Evolutionary conservation across 2,797 vertebrate genomes (phyloP).

Genomic region (Phalanger gymnotis): DNA sequence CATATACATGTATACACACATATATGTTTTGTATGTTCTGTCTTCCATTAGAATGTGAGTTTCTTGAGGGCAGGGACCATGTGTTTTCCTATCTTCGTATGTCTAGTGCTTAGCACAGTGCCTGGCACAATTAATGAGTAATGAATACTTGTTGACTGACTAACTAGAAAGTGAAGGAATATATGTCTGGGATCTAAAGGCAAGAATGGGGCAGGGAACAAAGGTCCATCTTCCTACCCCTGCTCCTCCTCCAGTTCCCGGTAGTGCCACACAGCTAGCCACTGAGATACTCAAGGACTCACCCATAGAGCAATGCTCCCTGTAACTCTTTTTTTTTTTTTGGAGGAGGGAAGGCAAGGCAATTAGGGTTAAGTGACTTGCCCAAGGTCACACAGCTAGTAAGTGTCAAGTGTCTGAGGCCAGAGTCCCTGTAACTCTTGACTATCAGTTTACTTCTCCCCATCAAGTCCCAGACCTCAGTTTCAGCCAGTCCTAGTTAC

Average conservation of each 20-base stretch:
- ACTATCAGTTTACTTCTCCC: neutral
- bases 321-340: no score
- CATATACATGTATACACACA: neutral
- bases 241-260: neutral
- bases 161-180: neutral
- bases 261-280: neutral
- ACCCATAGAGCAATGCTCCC: no score
- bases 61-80: neutral
- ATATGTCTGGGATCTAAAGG: neutral
- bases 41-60: neutral
- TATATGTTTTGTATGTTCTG: neutral
- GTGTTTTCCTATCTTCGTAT: neutral
- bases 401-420: no score
- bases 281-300: no score
- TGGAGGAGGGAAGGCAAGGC: no score
- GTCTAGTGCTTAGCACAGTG: neutral
- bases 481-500: neutral
- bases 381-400: no score
- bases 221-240: no score
- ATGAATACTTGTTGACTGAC: neutral
- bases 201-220: neutral
- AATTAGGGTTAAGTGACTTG: no score
- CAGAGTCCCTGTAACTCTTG: neutral
- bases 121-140: neutral
- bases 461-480: neutral